Conservation (phyloP, 2,888 invertebrate species). For the Actias luna region DNA sequence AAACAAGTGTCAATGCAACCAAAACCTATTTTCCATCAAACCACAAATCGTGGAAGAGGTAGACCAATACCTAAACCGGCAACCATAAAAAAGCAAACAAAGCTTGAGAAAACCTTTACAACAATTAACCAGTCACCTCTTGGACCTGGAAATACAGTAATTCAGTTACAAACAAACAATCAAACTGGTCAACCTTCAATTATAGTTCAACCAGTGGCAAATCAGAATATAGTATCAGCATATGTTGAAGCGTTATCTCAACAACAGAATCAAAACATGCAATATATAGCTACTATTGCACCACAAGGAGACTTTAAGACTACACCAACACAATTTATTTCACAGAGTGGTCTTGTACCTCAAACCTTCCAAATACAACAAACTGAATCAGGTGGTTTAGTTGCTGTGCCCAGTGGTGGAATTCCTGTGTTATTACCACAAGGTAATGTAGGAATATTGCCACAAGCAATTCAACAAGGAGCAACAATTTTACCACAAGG, state of each 20-base stretch:
- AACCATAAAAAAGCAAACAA: conserved; percentile 72
- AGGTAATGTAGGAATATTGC: conserved; percentile 77
- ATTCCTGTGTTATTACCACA: conserved; percentile 80
- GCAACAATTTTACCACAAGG: conserved; percentile 82
- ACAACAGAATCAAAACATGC: conserved; percentile 86
- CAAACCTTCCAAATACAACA: conserved; percentile 83
- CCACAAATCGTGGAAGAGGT: conserved; percentile 67
- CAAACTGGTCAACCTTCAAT: conserved; percentile 83
- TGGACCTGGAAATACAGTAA: conserved; percentile 76
- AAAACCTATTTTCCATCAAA: conserved; percentile 71
- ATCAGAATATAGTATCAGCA: conserved; percentile 82
- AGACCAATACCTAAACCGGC: conserved; percentile 74
- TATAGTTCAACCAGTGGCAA: conserved; percentile 85
- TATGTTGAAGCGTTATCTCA: conserved; percentile 87
- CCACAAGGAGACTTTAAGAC: conserved; percentile 83
- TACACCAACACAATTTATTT: conserved; percentile 79
- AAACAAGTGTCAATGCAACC: conserved; percentile 74
- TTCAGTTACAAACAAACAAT: conserved; percentile 81
- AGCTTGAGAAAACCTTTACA: conserved; percentile 74
- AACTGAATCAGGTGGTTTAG: conserved; percentile 82
- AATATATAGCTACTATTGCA: conserved; percentile 87
- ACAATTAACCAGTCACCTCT: conserved; percentile 72
- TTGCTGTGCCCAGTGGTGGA: conserved; percentile 82
- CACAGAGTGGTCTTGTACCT: conserved; percentile 78
- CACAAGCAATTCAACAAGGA: conserved; percentile 79